These are phyloP conservation scores for Smutsia temminckii DNA, from an alignment of 2,797 vertebrate species.

Conservation along the genomic window DNA sequence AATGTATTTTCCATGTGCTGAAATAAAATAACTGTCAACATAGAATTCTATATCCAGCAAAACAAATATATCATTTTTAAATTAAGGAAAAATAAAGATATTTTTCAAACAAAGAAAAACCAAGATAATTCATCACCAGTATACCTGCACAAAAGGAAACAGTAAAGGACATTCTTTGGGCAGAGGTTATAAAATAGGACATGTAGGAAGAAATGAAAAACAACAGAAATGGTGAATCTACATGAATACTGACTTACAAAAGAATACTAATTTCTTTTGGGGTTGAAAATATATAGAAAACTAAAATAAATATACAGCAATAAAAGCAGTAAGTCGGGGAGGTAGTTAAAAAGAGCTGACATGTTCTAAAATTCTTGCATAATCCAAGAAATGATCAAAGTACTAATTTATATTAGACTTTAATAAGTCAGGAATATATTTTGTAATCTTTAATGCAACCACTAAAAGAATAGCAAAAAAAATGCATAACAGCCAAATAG, in stretches of 20 bases:
- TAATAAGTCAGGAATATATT: background rate
- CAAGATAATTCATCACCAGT: background rate
- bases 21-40: background rate
- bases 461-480: background rate
- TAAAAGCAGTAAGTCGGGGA: background rate
- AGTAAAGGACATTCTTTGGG: background rate
- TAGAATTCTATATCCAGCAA: background rate
- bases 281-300: background rate
- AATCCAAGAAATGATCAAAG: background rate
- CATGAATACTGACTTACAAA: background rate
- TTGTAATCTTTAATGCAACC: background rate
- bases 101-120: background rate
- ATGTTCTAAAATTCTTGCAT: background rate
- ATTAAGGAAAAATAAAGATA: background rate
- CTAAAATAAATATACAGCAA: background rate
- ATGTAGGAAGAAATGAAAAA: background rate
- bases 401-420: background rate
- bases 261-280: background rate
- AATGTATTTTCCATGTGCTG: background rate
- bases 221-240: background rate
- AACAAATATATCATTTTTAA: background rate
- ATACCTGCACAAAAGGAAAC: background rate
- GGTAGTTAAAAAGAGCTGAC: background rate
- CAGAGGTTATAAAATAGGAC: background rate
- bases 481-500: background rate